Evolutionary conservation across 2,113 vertebrate genomes (phyloP).

Genomic region (Lutjanus erythropterus): DNA sequence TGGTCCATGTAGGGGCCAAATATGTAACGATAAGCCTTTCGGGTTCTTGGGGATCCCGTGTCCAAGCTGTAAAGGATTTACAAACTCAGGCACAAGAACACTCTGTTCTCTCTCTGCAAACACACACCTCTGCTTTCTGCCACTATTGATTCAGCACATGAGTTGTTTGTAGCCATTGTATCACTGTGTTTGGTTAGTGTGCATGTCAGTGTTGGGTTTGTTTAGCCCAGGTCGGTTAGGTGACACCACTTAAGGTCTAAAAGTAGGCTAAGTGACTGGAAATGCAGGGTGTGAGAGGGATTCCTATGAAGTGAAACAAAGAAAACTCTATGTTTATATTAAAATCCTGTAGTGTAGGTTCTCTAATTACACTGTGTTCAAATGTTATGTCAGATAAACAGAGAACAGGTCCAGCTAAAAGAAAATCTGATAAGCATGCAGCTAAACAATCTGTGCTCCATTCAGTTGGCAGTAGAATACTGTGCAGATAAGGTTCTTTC

Average conservation of each 20-base stretch:
- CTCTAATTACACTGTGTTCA: not conserved
- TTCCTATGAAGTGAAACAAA: conserved; percentile 4
- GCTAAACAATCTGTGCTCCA: conserved; percentile 59
- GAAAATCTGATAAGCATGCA: conserved; percentile 70
- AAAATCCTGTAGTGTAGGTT: not conserved
- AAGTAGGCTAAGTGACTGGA: conserved; percentile 45
- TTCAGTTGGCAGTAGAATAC: conserved; percentile 51
- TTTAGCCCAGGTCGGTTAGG: conserved; percentile 55
- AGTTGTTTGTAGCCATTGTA: conserved; percentile 74
- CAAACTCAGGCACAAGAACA: conserved; percentile 71
- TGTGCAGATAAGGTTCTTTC: conserved; percentile 66
- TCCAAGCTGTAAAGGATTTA: conserved; percentile 74
- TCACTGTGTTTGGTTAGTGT: conserved; percentile 70
- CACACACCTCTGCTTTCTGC: conserved; percentile 68
- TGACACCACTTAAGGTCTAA: conserved; percentile 45
- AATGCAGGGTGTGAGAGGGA: conserved; percentile 26
- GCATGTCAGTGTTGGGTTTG: conserved; percentile 66
- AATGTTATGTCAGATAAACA: conserved; percentile 29
- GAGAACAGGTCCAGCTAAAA: conserved; percentile 52
- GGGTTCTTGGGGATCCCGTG: conserved; percentile 51
- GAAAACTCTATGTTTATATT: not conserved
- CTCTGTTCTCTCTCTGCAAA: conserved; percentile 76
- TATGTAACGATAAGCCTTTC: conserved; percentile 76
- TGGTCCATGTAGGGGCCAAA: conserved; percentile 66
- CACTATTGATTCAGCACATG: conserved; percentile 62